phyloP scores from a whole-genome alignment of 2,888 invertebrate genomes.

The Leptogaster cylindrica region DNA sequence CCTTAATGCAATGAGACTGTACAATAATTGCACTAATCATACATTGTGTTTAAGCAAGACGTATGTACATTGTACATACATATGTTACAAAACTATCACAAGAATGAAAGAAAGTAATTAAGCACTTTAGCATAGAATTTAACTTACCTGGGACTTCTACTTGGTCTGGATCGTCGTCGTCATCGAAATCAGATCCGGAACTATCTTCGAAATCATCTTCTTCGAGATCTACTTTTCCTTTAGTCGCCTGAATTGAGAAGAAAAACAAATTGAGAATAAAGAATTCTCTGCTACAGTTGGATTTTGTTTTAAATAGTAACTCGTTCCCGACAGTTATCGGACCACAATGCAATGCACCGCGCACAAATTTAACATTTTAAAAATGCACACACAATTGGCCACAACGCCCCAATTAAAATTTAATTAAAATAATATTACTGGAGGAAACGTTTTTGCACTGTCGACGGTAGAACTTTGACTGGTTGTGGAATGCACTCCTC shows the following conservation, averaged over 20 bases:
- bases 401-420: constrained; percentile 1
- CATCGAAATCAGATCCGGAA: constrained; percentile 77
- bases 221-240: constrained; percentile 10
- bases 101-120: not conserved
- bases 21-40: no score
- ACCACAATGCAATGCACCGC: not conserved
- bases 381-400: not conserved
- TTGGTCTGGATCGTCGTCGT: constrained; percentile 90
- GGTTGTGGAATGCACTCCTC: constrained; percentile 9
- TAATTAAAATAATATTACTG: constrained; percentile 1
- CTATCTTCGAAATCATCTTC: constrained; percentile 60
- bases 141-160: constrained; percentile 84
- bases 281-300: not conserved
- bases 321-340: not conserved
- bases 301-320: not conserved
- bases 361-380: not conserved
- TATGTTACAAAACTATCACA: not conserved
- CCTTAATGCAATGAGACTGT: no score
- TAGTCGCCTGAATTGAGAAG: constrained; percentile 15
- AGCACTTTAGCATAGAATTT: not conserved
- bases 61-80: not conserved
- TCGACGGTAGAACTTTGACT: constrained; percentile 31
- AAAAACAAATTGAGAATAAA: constrained; percentile 23
- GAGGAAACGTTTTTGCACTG: not conserved
- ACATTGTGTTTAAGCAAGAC: no score